Conservation (phyloP, 2,888 invertebrate genomes). For the Drosophila nr. fundita region DNA sequence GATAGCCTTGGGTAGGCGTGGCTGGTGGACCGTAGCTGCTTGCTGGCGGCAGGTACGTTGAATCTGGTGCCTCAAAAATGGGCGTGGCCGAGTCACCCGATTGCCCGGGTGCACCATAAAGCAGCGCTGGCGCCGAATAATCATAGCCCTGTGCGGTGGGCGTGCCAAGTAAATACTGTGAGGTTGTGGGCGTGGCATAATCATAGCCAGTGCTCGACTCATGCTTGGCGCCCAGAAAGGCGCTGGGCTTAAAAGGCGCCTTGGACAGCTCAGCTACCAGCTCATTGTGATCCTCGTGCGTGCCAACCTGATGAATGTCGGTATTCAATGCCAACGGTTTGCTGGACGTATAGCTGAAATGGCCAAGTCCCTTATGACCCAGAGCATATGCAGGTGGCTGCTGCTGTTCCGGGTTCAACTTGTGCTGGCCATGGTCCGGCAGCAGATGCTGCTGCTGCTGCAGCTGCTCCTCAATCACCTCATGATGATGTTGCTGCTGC, state of each 20-base stretch:
- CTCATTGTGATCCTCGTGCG: constrained; percentile 34
- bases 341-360: constrained; percentile 78
- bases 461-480: constrained; percentile 20
- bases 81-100: constrained; percentile 62
- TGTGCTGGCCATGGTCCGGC: constrained; percentile 35
- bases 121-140: constrained; percentile 57
- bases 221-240: constrained; percentile 82
- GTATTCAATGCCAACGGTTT: constrained; percentile 81
- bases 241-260: constrained; percentile 83
- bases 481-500: constrained; percentile 9
- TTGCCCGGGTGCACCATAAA: constrained; percentile 64
- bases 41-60: constrained; percentile 65
- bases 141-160: constrained; percentile 70
- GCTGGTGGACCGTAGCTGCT: constrained; percentile 58
- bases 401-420: constrained; percentile 46
- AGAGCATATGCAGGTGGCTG: constrained; percentile 79
- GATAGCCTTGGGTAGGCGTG: constrained; percentile 59
- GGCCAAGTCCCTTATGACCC: constrained; percentile 84
- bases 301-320: constrained; percentile 50
- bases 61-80: constrained; percentile 66
- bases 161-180: constrained; percentile 60
- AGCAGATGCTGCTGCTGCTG: constrained; percentile 36
- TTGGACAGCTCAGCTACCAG: constrained; percentile 57
- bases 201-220: constrained; percentile 64
- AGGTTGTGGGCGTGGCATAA: constrained; percentile 47